phyloP scores from a whole-genome alignment of 2,888 invertebrate genomes.

The Drosophila pseudotakahashii region DNA sequence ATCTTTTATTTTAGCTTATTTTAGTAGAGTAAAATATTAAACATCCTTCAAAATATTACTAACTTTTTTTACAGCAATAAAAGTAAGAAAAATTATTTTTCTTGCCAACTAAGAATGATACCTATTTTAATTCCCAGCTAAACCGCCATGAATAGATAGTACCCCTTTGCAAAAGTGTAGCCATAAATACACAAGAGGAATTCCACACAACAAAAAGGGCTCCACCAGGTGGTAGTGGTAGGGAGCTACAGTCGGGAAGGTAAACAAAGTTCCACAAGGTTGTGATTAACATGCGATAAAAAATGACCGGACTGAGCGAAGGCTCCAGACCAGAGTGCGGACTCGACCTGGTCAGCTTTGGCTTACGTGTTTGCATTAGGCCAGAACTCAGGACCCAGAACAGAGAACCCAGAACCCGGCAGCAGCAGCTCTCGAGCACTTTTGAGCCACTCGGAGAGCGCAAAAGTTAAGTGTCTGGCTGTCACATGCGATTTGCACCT shows the following conservation, averaged over 20 bases:
- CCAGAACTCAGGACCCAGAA: constrained; percentile 35
- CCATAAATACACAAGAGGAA: constrained; percentile 44
- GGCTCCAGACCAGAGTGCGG: constrained; percentile 40
- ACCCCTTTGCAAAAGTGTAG: constrained; percentile 47
- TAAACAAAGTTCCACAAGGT: constrained; percentile 78
- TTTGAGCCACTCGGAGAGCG: constrained; percentile 58
- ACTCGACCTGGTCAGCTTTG: constrained; percentile 63
- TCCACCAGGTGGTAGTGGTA: constrained; percentile 37
- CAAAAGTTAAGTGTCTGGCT: constrained; percentile 80
- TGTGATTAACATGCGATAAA: constrained; percentile 80
- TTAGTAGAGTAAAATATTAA: too few species aligned
- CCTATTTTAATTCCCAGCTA: neutral
- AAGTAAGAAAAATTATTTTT: neutral
- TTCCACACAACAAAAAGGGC: constrained; percentile 62
- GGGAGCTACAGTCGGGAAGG: constrained; percentile 48
- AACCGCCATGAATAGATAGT: constrained; percentile 37
- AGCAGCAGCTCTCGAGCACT: constrained; percentile 48
- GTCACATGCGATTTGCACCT: constrained; percentile 81
- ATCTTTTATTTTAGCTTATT: too few species aligned
- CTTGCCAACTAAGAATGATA: too few species aligned
- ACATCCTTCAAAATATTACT: too few species aligned
- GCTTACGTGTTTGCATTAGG: constrained; percentile 70
- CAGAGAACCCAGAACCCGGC: constrained; percentile 10
- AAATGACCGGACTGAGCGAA: constrained; percentile 66
- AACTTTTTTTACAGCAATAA: too few species aligned